Conservation (phyloP, 2,888 invertebrate species). For the Leucophenga maculata region DNA sequence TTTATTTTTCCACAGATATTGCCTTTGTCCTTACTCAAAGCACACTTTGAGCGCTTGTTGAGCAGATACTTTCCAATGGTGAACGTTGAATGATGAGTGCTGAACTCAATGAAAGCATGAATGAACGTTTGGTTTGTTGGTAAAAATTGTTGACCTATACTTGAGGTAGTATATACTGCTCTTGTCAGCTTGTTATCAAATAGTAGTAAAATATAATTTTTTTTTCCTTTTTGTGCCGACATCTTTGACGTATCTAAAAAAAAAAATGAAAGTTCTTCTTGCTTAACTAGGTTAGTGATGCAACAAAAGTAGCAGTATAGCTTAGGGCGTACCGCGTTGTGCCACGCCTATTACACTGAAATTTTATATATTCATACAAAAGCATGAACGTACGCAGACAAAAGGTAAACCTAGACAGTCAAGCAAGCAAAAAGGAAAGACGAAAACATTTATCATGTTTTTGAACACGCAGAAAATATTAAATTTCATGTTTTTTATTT, state of each 20-base stretch:
- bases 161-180: constrained; percentile 28
- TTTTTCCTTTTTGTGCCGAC: not conserved
- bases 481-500: constrained; percentile 52
- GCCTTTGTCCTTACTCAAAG: not conserved
- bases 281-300: not conserved
- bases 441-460: constrained; percentile 48
- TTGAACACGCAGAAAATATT: constrained; percentile 46
- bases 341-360: not conserved
- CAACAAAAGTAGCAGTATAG: constrained; percentile 2
- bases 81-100: no score
- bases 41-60: not conserved
- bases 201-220: not conserved
- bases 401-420: not conserved
- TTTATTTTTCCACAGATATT: not conserved
- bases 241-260: not conserved
- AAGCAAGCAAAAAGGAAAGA: not conserved
- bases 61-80: no score
- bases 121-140: not conserved
- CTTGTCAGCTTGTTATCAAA: not conserved
- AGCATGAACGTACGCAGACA: not conserved
- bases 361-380: not conserved
- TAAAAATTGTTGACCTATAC: constrained; percentile 24
- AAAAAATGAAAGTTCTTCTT: not conserved
- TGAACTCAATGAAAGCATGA: no score
- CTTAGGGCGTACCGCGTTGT: not conserved